Percentiles rank a stretch among this genome's conserved stretches.
Evolutionary conservation across 1,140 invertebrate genomes (phyloP).

Genomic region (Anthonomus grandis): DNA sequence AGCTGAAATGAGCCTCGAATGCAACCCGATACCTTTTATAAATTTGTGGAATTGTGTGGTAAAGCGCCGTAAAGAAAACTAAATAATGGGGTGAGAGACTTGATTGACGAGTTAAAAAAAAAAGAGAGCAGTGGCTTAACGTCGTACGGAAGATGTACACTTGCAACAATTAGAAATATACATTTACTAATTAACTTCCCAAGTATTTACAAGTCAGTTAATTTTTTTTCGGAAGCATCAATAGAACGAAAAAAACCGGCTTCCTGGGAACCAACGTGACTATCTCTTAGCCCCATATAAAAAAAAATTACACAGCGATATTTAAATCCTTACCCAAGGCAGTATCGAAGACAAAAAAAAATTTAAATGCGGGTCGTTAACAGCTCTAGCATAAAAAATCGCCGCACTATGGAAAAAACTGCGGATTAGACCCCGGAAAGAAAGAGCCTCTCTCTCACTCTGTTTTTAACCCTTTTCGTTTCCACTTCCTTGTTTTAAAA

Average conservation of each 20-base stretch:
- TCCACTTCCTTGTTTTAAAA: conserved; percentile 12
- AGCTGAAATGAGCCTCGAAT: conserved; percentile 22
- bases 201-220: no score
- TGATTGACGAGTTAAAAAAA: no score
- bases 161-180: no score
- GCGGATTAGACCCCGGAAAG: conserved; percentile 5
- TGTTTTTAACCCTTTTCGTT: neutral
- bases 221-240: no score
- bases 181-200: no score
- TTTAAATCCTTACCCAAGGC: conserved; percentile 8
- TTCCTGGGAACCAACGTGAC: neutral
- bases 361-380: conserved; percentile 16
- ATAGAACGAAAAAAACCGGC: conserved; percentile 3
- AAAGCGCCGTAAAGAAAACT: no score
- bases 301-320: conserved; percentile 1
- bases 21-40: conserved; percentile 22
- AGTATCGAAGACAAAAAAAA: conserved; percentile 14
- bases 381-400: conserved; percentile 16
- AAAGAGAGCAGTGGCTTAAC: no score
- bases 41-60: conserved; percentile 17
- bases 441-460: neutral
- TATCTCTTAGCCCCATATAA: neutral
- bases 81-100: no score
- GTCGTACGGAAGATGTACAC: no score
- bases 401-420: conserved; percentile 15